Evolutionary conservation across 2,113 vertebrate genomes (phyloP), one percentile per base, ranked within the genome.

Genomic region (Argyrosomus japonicus): DNA sequence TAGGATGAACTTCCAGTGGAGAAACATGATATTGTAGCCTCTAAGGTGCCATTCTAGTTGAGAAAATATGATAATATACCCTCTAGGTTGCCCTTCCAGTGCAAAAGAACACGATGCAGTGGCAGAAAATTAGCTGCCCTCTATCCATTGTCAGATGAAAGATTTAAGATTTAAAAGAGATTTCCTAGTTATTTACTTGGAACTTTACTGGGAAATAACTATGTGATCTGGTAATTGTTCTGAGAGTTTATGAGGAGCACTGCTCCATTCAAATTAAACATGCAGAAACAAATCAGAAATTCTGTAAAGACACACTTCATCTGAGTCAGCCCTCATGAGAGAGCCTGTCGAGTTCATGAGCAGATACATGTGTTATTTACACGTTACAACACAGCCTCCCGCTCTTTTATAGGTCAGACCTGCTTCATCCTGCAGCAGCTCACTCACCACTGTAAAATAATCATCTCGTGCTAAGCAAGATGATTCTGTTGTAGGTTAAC

Each of bases 201-300:
- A 60, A 29, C 15, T 29, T 60, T 40, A 8, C 57, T 4, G 1
- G 25, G 14, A 67, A 70, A 50, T 8, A 50, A 10, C 14, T 17
- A 1, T 17, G 18, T 47, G 32, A 65, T 54, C n/a, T 65, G 6
- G 10, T 43, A 23, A 43, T 25, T 58, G 45, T 19, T 50, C 63
- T 25, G 21, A 19, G 23, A 18, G 14, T 29, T 73, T 14, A 21
- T 47, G 40, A 48, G 21, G 13, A 29, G 3, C 23, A 60, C 17
- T 1, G 10, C 7, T 32, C 19, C 47, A 12, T 51, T 62, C 47
- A 53, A n/a, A 8, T 60, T 5, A 68, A 68, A 75, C 50, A 2
- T 51, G 72, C 50, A 79, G 67, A 50, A 75, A 60, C 75, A 23
- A 0, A 62, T 70, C 72, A 2, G 4, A n/a, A 15, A 45, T 12